Conservation (phyloP, 2,888 invertebrate genomes). For the Agonopterix heracliana region DNA sequence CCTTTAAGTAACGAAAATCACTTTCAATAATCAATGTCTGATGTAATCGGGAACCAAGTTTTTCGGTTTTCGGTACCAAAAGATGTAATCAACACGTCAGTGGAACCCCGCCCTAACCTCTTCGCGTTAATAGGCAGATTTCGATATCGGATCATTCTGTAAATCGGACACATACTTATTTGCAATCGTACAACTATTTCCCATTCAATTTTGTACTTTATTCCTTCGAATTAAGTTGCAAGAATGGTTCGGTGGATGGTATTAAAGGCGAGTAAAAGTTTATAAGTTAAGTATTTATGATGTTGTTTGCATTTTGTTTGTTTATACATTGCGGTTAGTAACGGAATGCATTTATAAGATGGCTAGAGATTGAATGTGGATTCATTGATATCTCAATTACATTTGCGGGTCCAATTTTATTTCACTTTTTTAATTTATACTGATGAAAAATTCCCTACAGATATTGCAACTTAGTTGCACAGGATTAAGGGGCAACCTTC, state of each 20-base stretch:
- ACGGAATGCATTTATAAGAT: conserved; percentile 13
- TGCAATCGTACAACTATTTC: conserved; percentile 6
- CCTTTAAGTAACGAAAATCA: no score
- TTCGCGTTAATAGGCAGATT: conserved; percentile 63
- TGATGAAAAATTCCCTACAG: no score
- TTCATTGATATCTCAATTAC: conserved; percentile 5
- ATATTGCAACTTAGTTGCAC: no score
- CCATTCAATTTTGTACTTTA: conserved; percentile 20
- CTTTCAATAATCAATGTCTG: conserved; percentile 2
- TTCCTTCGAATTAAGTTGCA: conserved; percentile 2
- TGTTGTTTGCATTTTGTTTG: conserved; percentile 42
- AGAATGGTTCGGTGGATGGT: background rate
- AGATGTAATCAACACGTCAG: conserved; percentile 69
- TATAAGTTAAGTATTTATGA: conserved; percentile 44
- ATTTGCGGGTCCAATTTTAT: no score
- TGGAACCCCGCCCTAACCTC: conserved; percentile 56
- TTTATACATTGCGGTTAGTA: conserved; percentile 26
- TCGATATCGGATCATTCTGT: conserved; percentile 55
- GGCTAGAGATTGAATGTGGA: background rate
- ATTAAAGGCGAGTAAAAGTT: conserved; percentile 20
- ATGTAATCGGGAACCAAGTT: conserved; percentile 33
- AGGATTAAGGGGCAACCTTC: no score
- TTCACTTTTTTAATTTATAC: no score
- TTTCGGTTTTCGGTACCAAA: conserved; percentile 49
- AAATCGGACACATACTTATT: conserved; percentile 32